Base-by-base conservation (phyloP, 2,797 vertebrate species). In the Leptodactylus fallax region DNA sequence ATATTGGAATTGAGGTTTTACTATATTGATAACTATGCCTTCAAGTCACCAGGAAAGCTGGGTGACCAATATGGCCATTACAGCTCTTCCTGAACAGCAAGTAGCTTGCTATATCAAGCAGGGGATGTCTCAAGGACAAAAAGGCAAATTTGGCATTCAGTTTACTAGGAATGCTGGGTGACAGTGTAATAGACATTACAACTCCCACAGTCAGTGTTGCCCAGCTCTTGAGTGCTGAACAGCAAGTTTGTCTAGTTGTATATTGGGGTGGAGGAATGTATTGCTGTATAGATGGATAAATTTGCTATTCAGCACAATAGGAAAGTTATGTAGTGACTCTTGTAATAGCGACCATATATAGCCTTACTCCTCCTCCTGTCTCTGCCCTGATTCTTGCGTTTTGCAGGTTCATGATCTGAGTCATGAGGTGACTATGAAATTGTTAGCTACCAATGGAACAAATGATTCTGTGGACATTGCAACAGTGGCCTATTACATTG, bases 401-500 rank as follows among this genome's bases (percentile, higher is more conserved):
- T 47, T 23, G 51, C 87, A 92, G 90, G 85, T 92, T 45, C 87
- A 91, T 17, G 91, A 91, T 61, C n/a, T 88, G 21, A 87, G 87
- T 47, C 87, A 88, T 9, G 90, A 90, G 16, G 87, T 91, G 36
- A 91, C 90, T 4, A 90, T 91, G 79, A 87, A 90, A 13, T 74
- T 92, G 7, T 83, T 83, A 47, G 89, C 87, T 27, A 90, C 88
- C 53, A 92, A 92, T 9, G 90, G 89, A 6, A 91, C 91, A 0
- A 90, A 90, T 55, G 91, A 92, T 47, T 72, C 88, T 0, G 81
- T 90, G 7, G 91, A 91, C 69, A 91, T 91, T 19, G 91, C 91
- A 53, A 92, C 90, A 0, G 87, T 90, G 51, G 91, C 91, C 10
- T 90, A 91, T 69, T 92, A 92, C 87, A 89, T 91, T 3, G 91